A percentile compares a stretch with the other conserved stretches of the same genome.
These are phyloP conservation scores for Lemur catta DNA, from an alignment of 2,797 vertebrate genomes.

Conservation along the genomic window DNA sequence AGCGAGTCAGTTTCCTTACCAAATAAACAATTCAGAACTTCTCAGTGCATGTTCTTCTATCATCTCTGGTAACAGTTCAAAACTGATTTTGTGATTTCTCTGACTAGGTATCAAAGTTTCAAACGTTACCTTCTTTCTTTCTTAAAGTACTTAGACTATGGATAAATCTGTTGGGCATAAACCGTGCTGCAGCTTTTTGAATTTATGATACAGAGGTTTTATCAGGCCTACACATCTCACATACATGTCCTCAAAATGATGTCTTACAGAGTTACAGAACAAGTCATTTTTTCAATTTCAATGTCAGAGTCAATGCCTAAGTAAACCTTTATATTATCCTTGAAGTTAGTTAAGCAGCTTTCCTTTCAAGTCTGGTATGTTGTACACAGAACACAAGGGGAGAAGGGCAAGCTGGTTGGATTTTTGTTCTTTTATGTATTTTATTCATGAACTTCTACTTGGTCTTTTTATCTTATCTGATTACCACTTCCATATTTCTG, in stretches of 20 bases:
- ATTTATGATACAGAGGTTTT: slow-evolving; percentile 37
- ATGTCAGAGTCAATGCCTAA: neutral
- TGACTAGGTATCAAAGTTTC: slow-evolving; percentile 34
- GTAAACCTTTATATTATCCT: neutral
- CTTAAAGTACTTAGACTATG: neutral
- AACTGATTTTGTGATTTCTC: slow-evolving; percentile 48
- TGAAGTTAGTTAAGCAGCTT: neutral
- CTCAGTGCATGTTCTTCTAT: neutral
- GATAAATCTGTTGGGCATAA: slow-evolving; percentile 40
- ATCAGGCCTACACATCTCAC: neutral
- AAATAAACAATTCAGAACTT: slow-evolving; percentile 56
- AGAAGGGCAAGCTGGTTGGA: neutral
- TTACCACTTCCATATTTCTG: neutral
- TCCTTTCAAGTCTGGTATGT: neutral
- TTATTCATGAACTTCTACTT: neutral
- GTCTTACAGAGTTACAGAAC: neutral
- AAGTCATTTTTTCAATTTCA: neutral
- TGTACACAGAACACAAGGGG: neutral
- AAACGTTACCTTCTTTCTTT: slow-evolving; percentile 34
- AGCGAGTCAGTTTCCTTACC: neutral
- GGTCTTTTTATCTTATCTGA: neutral
- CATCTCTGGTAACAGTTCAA: slow-evolving; percentile 46
- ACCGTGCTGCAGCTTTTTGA: neutral
- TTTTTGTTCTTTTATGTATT: neutral
- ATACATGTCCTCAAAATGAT: neutral